A percentile compares a stretch with the other conserved stretches of the same genome.
Conservation (phyloP, 1,140 invertebrate species). For the Megathymus violae region DNA sequence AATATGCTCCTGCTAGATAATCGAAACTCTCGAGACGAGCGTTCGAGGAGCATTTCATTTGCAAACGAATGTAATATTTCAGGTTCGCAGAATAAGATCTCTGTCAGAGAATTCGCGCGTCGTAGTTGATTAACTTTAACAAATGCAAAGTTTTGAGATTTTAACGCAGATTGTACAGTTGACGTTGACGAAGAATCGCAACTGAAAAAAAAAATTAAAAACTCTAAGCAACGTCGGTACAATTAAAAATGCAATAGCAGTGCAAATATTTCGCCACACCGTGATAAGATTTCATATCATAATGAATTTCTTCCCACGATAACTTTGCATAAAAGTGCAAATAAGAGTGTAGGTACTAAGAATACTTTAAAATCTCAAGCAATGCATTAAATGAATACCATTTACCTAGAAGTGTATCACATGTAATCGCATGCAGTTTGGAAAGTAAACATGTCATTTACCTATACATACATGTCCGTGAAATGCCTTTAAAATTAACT, state of each 20-base stretch:
- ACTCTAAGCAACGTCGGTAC: too few species aligned
- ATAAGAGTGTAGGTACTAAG: conserved; percentile 4
- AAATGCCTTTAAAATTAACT: conserved; percentile 39
- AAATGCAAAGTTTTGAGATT: neutral
- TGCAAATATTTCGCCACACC: too few species aligned
- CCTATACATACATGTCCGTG: conserved; percentile 36
- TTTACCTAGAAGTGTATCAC: conserved; percentile 49
- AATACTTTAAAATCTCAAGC: conserved; percentile 46
- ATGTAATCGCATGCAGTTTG: conserved; percentile 59
- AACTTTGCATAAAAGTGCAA: conserved; percentile 15
- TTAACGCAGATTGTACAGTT: neutral
- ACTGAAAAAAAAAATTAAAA: conserved; percentile 1
- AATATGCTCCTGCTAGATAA: conserved; percentile 23
- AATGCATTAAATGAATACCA: conserved; percentile 51
- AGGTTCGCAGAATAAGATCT: conserved; percentile 5
- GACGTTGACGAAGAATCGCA: neutral
- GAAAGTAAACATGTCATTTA: conserved; percentile 49
- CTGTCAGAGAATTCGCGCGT: too few species aligned
- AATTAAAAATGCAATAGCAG: too few species aligned
- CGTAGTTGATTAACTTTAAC: too few species aligned
- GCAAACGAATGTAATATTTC: conserved; percentile 16
- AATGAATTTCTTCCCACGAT: too few species aligned
- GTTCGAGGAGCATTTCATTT: conserved; percentile 13
- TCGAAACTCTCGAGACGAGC: conserved; percentile 9
- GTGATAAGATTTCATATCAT: too few species aligned